These are phyloP conservation scores for Teleopsis dalmanni DNA, from an alignment of 1,140 invertebrate species.

Conservation along the genomic window DNA sequence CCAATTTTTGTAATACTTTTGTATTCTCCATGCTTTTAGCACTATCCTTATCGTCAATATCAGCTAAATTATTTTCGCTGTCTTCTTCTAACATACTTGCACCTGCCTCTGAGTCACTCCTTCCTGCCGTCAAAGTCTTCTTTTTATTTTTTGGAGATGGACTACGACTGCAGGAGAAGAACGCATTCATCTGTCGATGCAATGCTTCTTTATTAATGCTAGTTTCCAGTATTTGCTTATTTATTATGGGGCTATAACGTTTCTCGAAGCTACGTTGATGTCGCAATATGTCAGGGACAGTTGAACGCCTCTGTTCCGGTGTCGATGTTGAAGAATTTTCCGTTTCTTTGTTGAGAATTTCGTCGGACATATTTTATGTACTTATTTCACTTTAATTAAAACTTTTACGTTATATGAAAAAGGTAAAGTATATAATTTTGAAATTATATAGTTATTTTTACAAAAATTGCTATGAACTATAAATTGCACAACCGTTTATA, in stretches of 20 bases:
- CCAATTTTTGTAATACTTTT: conserved; percentile 6
- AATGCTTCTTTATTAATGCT: conserved; percentile 37
- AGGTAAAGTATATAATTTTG: neutral
- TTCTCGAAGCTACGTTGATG: conserved; percentile 38
- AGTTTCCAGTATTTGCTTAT: conserved; percentile 38
- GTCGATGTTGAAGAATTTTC: neutral
- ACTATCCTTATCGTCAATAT: neutral
- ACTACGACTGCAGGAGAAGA: conserved; percentile 32
- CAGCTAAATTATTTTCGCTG: neutral
- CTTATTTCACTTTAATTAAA: neutral
- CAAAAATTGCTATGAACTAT: neutral
- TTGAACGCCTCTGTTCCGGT: conserved; percentile 10
- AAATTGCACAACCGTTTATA: neutral
- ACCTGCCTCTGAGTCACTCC: neutral
- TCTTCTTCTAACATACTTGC: neutral
- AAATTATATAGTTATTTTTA: neutral
- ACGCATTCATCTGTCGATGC: conserved; percentile 32
- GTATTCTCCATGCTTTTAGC: neutral
- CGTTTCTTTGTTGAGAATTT: neutral
- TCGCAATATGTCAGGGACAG: conserved; percentile 20
- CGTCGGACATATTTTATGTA: conserved; percentile 2
- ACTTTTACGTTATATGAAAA: neutral
- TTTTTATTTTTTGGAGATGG: too few species aligned
- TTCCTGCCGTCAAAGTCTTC: neutral
- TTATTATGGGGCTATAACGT: conserved; percentile 33